Evolutionary conservation across 2,797 vertebrate species (phyloP).

Genomic region (Girardinus metallicus): DNA sequence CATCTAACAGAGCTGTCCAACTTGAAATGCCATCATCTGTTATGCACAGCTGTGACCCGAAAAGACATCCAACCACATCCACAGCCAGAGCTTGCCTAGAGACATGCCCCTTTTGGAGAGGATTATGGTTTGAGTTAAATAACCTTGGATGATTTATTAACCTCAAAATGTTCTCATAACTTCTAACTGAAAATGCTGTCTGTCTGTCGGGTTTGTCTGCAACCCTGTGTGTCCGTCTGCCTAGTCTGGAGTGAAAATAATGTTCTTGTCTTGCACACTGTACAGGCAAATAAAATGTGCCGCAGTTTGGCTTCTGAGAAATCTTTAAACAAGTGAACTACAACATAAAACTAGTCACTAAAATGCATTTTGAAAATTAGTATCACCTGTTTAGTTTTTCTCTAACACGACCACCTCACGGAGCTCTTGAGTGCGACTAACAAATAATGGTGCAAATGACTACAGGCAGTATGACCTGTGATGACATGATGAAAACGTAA

Average conservation of each 20-base stretch:
- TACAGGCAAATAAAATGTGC: not conserved
- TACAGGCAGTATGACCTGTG: not conserved
- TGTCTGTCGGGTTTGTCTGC: not conserved
- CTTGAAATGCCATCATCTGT: slow-evolving; percentile 33
- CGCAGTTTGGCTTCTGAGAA: not conserved
- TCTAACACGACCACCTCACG: not conserved
- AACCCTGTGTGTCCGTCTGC: not conserved
- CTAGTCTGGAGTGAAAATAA: not conserved
- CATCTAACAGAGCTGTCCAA: slow-evolving; percentile 31
- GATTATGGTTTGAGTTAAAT: slow-evolving; percentile 28
- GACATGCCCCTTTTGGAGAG: slow-evolving; percentile 1
- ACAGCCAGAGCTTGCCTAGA: slow-evolving; percentile 7
- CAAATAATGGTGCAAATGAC: not conserved
- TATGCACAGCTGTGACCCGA: slow-evolving; percentile 41
- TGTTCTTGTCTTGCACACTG: not conserved
- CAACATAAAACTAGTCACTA: not conserved
- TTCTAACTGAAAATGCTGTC: not conserved
- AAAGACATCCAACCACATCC: slow-evolving; percentile 27
- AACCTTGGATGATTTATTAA: slow-evolving; percentile 20
- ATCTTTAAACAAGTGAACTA: not conserved
- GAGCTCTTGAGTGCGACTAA: not conserved
- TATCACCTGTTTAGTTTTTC: not conserved
- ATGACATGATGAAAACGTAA: not conserved
- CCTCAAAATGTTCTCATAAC: slow-evolving; percentile 7
- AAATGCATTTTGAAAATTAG: not conserved